Base-by-base conservation (phyloP, 2,888 invertebrate genomes). In the Phaonia tiefii region DNA sequence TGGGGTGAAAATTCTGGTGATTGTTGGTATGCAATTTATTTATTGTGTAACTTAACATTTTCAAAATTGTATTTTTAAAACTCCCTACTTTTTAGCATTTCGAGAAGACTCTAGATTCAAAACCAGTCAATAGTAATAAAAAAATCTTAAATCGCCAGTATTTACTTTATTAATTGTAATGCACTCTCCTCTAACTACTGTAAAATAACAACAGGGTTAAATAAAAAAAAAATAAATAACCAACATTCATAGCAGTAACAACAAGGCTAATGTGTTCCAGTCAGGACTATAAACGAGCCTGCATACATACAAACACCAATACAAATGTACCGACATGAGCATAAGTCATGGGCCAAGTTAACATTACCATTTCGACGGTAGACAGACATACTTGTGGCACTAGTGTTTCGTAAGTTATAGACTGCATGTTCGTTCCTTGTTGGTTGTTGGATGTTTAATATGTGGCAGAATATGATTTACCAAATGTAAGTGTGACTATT, bases 401-500 rank as follows among this genome's bases (percentile, higher is more conserved):
- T 7, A 37, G 58, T 37, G 70, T 66, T 71, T 31, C 63, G 56
- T 77, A 81, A 81, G 77, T 81, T 81, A 77, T 78, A 81, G 71
- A 81, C 80, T 77, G 77, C 71, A 77, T 60, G 70, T 77, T 80
- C 51, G 67, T 74, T 77, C 56, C 73, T n/a, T n/a, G n/a, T n/a
- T n/a, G n/a, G n/a, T n/a, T n/a, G n/a, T n/a, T n/a, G n/a, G n/a
- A n/a, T 76, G 70, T 60, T 77, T 58, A 70, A 44, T 71, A 74
- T 76, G 44, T 81, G 67, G 74, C 65, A 66, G 22, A 58, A 71
- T 26, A 77, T 81, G 80, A 77, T 81, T 77, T 81, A 77, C 75
- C 60, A 46, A 75, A 77, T 67, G 58, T 51, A 80, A 80, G 80
- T 80, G 80, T 80, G 80, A 81, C 77, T 77, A 77, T 81, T 72